Conservation (phyloP, 2,888 invertebrate species). For the Muscina levida region DNA sequence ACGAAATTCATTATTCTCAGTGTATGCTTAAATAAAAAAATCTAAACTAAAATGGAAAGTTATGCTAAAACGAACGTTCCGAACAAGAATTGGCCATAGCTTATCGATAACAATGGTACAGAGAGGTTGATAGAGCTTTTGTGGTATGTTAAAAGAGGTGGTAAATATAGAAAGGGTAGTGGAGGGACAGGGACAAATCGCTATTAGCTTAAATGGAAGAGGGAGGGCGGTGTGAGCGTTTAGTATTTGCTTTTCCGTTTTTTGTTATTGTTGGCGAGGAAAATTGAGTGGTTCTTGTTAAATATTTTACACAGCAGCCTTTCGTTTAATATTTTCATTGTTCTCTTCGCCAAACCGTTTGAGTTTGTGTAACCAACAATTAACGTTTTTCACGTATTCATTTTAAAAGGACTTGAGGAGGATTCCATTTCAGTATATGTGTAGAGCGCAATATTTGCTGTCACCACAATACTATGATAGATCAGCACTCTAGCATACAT, state of each 20-base stretch:
- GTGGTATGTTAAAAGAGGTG: neutral
- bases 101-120: conserved; percentile 44
- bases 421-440: conserved; percentile 38
- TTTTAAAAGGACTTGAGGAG: conserved; percentile 43
- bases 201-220: too few relatives aligned
- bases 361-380: conserved; percentile 35
- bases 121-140: conserved; percentile 3
- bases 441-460: conserved; percentile 34
- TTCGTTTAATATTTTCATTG: conserved; percentile 17
- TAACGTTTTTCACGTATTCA: conserved; percentile 36
- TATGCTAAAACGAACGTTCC: conserved; percentile 50
- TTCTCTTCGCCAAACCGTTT: neutral
- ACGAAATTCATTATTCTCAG: conserved; percentile 56
- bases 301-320: conserved; percentile 51
- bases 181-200: too few relatives aligned
- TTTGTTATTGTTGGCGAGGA: conserved; percentile 31
- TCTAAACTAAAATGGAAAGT: conserved; percentile 61
- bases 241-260: conserved; percentile 16
- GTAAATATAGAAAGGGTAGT: too few relatives aligned
- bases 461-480: conserved; percentile 25
- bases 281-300: conserved; percentile 17
- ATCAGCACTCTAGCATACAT: conserved; percentile 25
- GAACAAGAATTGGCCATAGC: conserved; percentile 56
- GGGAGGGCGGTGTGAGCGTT: neutral
- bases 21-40: conserved; percentile 53